Base-by-base conservation (phyloP, 2,888 invertebrate genomes). In the Altica lythri region DNA sequence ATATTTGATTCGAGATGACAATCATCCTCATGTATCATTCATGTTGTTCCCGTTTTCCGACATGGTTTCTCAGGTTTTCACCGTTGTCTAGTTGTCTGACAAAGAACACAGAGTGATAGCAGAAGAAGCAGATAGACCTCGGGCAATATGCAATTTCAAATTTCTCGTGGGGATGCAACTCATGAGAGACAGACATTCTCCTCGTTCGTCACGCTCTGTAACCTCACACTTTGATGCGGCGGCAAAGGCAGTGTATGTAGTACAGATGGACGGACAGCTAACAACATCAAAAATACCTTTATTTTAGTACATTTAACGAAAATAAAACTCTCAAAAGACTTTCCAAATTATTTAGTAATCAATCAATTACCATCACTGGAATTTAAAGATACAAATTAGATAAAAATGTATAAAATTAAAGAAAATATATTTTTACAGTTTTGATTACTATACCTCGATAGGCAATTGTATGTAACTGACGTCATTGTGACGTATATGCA, bases 141-240 rank as follows among this genome's bases (percentile, higher is more conserved):
- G 48, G 62, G 68, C 70, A 68, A 68, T 71, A 70, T 72, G 71
- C 70, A 71, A 67, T 66, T 66, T 65, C 68, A 67, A 70, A 72
- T 72, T 72, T 73, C 73, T 73, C 72, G 46, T 40, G 72, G 72
- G 72, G 69, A 55, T 53, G 46, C 52, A 52, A 60, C 50, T 55
- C 48, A 55, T 50, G 37, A 46, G 56, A 49, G 55, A 50, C 53
- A 60, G 56, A 60, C 58, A 30, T 37, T 47, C 60, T 60, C 63
- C 61, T 62, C 62, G 66, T 67, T 66, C 64, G 67, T 65, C 63
- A 63, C 65, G 67, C 60, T 64, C 60, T 63, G 66, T 63, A 64
- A 55, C 54, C 56, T 60, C 57, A 51, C 61, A 57, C 65, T 61
- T 61, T 65, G 64, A 62, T 60, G 63, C 59, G 54, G 45, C 45